These are phyloP conservation scores for Tetranychus truncatus DNA, from an alignment of 2,888 invertebrate genomes.

Conservation along the genomic window DNA sequence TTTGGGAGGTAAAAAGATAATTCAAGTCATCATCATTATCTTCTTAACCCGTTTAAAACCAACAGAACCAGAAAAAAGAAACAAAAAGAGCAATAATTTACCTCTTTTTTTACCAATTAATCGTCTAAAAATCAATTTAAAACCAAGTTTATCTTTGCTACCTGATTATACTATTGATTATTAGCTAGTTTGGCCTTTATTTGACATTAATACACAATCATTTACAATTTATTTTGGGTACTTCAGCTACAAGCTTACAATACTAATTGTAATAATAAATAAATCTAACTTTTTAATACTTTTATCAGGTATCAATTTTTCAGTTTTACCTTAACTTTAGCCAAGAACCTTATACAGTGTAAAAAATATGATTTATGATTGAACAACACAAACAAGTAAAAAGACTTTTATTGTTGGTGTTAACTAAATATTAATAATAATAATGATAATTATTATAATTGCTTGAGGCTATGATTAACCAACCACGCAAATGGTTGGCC, in stretches of 20 bases:
- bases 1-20: neutral
- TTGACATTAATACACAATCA: neutral
- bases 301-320: too few species aligned
- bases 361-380: neutral
- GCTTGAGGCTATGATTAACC: neutral
- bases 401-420: neutral
- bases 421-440: neutral
- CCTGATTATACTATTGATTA: neutral
- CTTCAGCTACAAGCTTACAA: too few species aligned
- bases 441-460: neutral
- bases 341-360: neutral
- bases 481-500: slow-evolving; percentile 1
- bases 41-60: neutral
- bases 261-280: too few species aligned
- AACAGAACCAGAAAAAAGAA: neutral
- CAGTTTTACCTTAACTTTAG: too few species aligned
- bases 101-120: neutral
- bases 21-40: neutral
- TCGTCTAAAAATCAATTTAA: too few species aligned
- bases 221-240: neutral
- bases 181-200: neutral
- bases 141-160: neutral
- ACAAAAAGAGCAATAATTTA: neutral
- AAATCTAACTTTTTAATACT: too few species aligned
- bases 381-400: neutral